Base-by-base conservation (phyloP, 2,113 vertebrate genomes). In the Lonchura striata region DNA sequence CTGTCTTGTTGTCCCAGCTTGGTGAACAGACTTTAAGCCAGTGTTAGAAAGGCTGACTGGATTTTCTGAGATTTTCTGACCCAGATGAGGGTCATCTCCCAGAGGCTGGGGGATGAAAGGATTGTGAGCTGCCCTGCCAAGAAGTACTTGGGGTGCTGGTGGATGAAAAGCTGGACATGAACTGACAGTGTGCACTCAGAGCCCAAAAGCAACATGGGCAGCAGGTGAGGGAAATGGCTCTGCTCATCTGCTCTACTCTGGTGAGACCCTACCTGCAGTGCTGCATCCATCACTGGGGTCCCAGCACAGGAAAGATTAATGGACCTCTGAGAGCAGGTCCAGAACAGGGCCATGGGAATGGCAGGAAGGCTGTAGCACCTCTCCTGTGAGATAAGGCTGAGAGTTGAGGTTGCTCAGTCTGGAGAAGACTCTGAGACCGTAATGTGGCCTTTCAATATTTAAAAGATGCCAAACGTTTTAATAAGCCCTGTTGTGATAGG, bases 281-380 rank as follows among this genome's bases (percentile, higher is more conserved):
- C 24, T 72, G 28, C 17, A 9, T 31, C 14, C 33, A 92, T 22
- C 24, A 17, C 21, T 39, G 56, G 8, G 7, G 6, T 13, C 30
- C 17, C 63, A 76, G 37, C 24, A 70, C 27, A 42, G 28, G 46
- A 53, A 37, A 13, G 22, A 42, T 47, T 41, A 30, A 30, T 13
- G 14, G 39, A 28, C 15, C 13, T 59, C 57, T 42, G 33, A 13
- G 11, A 72, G 16, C 0, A 0, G 13, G 13, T 33, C 52, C n/a
- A 65, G 27, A 78, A 46, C 13, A 65, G 22, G n/a, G 13, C 41
- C 59, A 49, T 28, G 14, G 27, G 28, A 35, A 8, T 37, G 20
- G 16, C 1, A 42, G 22, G 20, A 82, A 54, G 10, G 33, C 15
- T 76, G 52, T 30, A 88, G 13, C 39, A 25, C 15, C 39, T 66